phyloP scores from a whole-genome alignment of 2,113 vertebrate genomes.

The Leucoraja erinaceus region DNA sequence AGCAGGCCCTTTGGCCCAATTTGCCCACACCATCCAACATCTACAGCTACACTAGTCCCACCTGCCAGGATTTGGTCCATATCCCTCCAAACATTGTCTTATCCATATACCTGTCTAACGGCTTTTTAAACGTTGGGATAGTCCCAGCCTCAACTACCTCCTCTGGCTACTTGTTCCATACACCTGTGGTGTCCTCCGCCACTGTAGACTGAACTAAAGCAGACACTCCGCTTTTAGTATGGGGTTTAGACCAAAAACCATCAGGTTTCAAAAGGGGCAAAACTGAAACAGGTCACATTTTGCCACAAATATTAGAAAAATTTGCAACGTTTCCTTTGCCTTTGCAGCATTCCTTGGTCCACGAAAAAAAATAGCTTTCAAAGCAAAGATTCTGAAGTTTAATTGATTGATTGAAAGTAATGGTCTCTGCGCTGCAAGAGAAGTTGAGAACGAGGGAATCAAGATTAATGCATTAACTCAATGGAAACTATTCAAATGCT shows the following conservation, averaged over 20 bases:
- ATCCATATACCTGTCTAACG: no score
- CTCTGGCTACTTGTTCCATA: no score
- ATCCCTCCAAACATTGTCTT: no score
- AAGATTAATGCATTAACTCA: constrained; percentile 24
- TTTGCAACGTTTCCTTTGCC: not conserved
- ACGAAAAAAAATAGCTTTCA: not conserved
- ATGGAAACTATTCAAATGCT: not conserved
- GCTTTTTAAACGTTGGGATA: no score
- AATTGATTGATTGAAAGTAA: not conserved
- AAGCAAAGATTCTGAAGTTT: not conserved
- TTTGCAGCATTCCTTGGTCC: not conserved
- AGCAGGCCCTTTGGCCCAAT: no score
- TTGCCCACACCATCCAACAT: no score
- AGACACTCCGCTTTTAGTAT: not conserved
- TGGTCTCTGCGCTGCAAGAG: not conserved
- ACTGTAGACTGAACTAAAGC: no score
- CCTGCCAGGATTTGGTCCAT: no score
- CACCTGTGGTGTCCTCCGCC: no score
- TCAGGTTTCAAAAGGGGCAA: not conserved
- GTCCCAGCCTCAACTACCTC: no score
- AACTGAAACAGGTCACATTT: not conserved
- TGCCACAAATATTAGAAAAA: not conserved
- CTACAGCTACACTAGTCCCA: no score
- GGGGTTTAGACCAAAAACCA: not conserved
- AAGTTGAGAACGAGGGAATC: not conserved